Percentiles rank a stretch among this genome's conserved stretches.
phyloP scores from a whole-genome alignment of 2,888 invertebrate species.

The Rapana venosa region DNA sequence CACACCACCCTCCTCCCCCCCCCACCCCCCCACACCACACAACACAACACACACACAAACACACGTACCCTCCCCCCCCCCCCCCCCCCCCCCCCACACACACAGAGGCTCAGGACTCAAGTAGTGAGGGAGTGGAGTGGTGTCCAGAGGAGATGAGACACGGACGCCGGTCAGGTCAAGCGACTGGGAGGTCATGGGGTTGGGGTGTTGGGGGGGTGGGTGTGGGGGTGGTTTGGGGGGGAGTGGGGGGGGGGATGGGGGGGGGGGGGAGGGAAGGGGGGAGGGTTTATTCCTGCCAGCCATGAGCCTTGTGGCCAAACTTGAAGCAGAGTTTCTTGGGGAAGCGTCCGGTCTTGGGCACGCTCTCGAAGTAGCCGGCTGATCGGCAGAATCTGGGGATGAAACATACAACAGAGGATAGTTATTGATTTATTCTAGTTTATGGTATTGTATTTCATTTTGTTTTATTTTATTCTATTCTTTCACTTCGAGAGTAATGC shows the following conservation, averaged over 20 bases:
- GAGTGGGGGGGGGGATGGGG: background rate
- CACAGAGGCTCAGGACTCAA: background rate
- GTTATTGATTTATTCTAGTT: too few species aligned
- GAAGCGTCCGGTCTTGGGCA: slow-evolving; percentile 69
- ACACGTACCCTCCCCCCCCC: background rate
- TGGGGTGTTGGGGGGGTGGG: background rate
- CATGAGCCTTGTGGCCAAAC: slow-evolving; percentile 84
- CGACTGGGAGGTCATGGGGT: background rate
- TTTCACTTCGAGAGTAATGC: too few species aligned
- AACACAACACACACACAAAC: background rate
- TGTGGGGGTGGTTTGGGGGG: background rate
- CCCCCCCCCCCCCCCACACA: background rate
- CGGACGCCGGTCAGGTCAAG: background rate
- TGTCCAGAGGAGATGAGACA: background rate
- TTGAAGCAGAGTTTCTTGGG: slow-evolving; percentile 75
- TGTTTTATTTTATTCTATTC: too few species aligned
- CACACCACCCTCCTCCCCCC: too few species aligned
- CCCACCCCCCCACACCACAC: background rate
- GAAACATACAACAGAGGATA: background rate
- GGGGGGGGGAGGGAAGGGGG: background rate
- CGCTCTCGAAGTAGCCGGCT: slow-evolving; percentile 68
- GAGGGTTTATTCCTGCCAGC: slow-evolving; percentile 80
- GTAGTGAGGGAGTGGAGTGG: background rate
- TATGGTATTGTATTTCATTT: too few species aligned
- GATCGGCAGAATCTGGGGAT: slow-evolving; percentile 66